Conservation (phyloP, 2,888 invertebrate species). For the Spisula solida region DNA sequence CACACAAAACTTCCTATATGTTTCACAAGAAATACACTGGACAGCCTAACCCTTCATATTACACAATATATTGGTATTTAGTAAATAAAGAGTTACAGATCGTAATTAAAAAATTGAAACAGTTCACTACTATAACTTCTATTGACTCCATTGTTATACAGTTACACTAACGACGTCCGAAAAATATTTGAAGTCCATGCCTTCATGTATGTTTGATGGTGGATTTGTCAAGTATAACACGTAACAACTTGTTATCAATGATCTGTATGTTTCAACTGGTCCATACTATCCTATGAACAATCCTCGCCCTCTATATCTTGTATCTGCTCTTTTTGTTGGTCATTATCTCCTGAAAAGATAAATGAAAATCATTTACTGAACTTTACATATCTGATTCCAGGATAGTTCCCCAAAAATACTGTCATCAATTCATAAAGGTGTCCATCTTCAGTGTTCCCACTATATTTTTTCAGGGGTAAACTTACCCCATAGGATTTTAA, state of each 20-base stretch:
- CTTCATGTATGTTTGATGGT: slow-evolving; percentile 22
- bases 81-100: slow-evolving; percentile 16
- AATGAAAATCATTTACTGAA: not conserved
- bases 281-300: slow-evolving; percentile 80
- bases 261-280: slow-evolving; percentile 32
- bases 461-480: too few species aligned
- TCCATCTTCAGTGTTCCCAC: too few species aligned
- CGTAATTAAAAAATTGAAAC: slow-evolving; percentile 21
- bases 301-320: slow-evolving; percentile 98
- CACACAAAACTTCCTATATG: slow-evolving; percentile 5
- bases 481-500: too few species aligned
- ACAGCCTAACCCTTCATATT: not conserved
- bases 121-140: slow-evolving; percentile 6
- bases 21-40: slow-evolving; percentile 17
- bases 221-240: slow-evolving; percentile 37
- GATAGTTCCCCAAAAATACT: too few species aligned
- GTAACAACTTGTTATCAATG: slow-evolving; percentile 20
- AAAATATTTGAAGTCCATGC: not conserved
- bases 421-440: too few species aligned
- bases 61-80: slow-evolving; percentile 8
- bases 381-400: too few species aligned
- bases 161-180: slow-evolving; percentile 8
- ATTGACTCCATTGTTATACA: not conserved
- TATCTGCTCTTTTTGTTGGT: slow-evolving; percentile 93
- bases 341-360: slow-evolving; percentile 92